These are phyloP conservation scores for Papilio machaon DNA, from an alignment of 1,140 invertebrate genomes.

Conservation along the genomic window DNA sequence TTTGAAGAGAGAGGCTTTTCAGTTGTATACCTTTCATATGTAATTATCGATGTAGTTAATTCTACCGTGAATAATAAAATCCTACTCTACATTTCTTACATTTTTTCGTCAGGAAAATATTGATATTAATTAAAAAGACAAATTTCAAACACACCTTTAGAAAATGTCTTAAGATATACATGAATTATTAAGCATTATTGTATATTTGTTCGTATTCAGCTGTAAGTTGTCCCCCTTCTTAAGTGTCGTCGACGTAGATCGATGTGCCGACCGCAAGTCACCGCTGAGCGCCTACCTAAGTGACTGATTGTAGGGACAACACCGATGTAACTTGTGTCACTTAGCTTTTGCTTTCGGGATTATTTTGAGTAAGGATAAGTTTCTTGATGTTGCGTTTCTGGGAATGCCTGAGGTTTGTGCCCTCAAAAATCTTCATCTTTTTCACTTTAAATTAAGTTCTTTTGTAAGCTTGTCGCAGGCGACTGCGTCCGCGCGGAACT, in stretches of 20 bases:
- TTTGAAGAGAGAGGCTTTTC: neutral
- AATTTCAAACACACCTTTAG: too few species aligned
- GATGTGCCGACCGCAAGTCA: slow-evolving; percentile 64
- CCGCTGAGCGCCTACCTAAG: slow-evolving; percentile 52
- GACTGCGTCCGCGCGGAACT: too few species aligned
- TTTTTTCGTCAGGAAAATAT: too few species aligned
- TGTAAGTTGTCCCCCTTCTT: slow-evolving; percentile 34
- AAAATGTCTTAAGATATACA: neutral
- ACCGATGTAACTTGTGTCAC: slow-evolving; percentile 41
- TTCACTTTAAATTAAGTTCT: too few species aligned
- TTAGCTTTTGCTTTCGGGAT: neutral
- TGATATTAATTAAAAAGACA: too few species aligned
- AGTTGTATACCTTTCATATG: neutral
- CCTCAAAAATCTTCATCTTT: too few species aligned
- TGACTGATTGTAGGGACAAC: slow-evolving; percentile 62
- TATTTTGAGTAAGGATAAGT: slow-evolving; percentile 6
- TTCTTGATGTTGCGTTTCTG: neutral
- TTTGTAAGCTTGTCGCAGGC: too few species aligned
- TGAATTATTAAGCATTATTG: slow-evolving; percentile 4
- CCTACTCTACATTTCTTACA: too few species aligned
- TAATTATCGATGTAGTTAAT: too few species aligned
- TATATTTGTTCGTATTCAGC: slow-evolving; percentile 1
- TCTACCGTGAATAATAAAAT: too few species aligned
- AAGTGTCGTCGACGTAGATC: slow-evolving; percentile 66
- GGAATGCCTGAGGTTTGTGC: too few species aligned